Conservation (phyloP, 2,797 vertebrate genomes). For the Notolepis coatsorum region DNA sequence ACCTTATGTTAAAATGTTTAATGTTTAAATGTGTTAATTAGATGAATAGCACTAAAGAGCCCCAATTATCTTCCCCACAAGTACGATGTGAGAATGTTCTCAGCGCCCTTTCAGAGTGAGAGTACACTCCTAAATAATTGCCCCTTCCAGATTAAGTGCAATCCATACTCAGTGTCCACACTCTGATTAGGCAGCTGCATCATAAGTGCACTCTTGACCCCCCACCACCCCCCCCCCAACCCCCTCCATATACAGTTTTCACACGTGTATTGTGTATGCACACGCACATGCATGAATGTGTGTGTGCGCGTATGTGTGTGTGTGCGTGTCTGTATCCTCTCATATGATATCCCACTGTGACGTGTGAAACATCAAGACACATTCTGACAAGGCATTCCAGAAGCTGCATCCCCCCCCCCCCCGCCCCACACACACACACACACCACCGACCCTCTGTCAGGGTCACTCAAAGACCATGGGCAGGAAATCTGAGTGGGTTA, state of each 20-base stretch:
- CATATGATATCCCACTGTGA: conserved; percentile 18
- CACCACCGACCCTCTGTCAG: conserved; percentile 54
- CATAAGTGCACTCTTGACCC: conserved; percentile 17
- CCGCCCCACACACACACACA: conserved; percentile 29
- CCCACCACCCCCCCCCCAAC: too few relatives aligned
- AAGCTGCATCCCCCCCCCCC: conserved; percentile 16
- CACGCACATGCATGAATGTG: background rate
- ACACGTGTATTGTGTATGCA: background rate
- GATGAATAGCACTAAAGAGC: background rate
- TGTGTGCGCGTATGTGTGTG: background rate
- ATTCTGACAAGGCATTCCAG: conserved; percentile 59
- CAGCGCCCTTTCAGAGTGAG: conserved; percentile 32
- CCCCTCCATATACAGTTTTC: conserved; percentile 4
- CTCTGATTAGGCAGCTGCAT: conserved; percentile 24
- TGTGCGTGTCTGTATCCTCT: background rate
- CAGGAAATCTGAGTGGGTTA: conserved; percentile 56
- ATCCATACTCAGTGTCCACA: background rate
- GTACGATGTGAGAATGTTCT: conserved; percentile 30
- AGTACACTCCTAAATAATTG: conserved; percentile 45
- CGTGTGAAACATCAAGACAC: conserved; percentile 32
- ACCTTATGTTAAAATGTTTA: too few relatives aligned
- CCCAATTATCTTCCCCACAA: background rate
- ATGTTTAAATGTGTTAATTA: too few relatives aligned
- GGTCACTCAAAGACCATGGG: conserved; percentile 56
- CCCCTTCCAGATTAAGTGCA: conserved; percentile 35